Evolutionary conservation across 1,140 invertebrate genomes (phyloP).

Genomic region (Oreohelix idahoensis): DNA sequence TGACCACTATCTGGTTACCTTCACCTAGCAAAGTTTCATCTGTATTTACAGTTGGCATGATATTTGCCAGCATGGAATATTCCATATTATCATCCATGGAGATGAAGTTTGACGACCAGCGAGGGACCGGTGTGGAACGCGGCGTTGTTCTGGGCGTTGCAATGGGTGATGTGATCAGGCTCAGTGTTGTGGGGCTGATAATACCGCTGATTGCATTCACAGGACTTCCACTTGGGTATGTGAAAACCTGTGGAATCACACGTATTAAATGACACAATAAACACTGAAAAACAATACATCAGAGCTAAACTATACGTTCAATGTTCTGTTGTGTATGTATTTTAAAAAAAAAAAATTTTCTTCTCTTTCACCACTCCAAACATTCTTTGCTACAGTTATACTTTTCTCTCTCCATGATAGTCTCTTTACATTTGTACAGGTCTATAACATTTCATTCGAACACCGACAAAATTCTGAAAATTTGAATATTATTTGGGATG

Average conservation of each 20-base stretch:
- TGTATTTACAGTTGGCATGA: slow-evolving; percentile 75
- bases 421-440: too few relatives aligned
- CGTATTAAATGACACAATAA: too few relatives aligned
- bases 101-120: slow-evolving; percentile 91
- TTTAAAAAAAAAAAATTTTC: too few relatives aligned
- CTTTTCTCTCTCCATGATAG: too few relatives aligned
- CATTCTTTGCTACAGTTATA: too few relatives aligned
- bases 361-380: too few relatives aligned
- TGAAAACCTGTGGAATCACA: slow-evolving; percentile 83
- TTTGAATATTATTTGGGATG: too few relatives aligned
- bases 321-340: too few relatives aligned
- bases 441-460: too few relatives aligned
- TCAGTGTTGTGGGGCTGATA: slow-evolving; percentile 91
- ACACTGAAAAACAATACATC: too few relatives aligned
- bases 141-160: slow-evolving; percentile 82
- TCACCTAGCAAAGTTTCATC: slow-evolving; percentile 65
- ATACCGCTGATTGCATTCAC: slow-evolving; percentile 83
- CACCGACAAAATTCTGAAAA: too few relatives aligned
- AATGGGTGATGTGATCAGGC: slow-evolving; percentile 86
- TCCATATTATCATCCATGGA: slow-evolving; percentile 88
- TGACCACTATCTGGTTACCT: slow-evolving; percentile 45
- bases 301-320: too few relatives aligned
- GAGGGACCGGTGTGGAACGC: slow-evolving; percentile 78
- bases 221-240: slow-evolving; percentile 84
- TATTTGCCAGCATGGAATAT: slow-evolving; percentile 89